These are phyloP conservation scores for Falco columbarius DNA, from an alignment of 2,797 vertebrate genomes.

Conservation along the genomic window DNA sequence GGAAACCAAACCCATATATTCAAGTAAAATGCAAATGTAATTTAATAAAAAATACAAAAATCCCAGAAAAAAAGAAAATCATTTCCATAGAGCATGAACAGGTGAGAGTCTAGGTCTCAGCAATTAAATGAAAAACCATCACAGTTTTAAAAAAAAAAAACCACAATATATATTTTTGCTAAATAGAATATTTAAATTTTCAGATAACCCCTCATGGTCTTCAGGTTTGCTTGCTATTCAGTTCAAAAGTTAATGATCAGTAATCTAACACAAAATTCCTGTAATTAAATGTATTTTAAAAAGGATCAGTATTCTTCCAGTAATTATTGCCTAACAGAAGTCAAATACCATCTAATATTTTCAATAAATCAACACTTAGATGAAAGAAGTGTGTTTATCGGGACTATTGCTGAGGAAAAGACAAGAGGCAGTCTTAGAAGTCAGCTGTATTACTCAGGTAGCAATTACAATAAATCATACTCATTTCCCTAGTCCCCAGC, in stretches of 20 bases:
- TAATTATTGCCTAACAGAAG: neutral
- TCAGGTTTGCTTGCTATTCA: neutral
- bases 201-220: neutral
- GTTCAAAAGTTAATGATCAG: neutral
- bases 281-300: neutral
- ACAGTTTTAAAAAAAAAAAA: neutral
- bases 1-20: neutral
- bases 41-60: neutral
- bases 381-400: neutral
- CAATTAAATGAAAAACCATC: neutral
- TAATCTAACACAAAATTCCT: neutral
- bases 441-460: neutral
- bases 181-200: neutral
- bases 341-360: neutral
- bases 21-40: neutral
- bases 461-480: neutral
- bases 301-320: neutral
- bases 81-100: neutral
- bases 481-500: neutral
- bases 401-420: neutral
- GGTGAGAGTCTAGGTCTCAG: neutral
- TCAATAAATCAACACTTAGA: neutral
- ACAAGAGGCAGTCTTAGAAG: neutral
- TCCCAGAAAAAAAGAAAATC: rapidly evolving
- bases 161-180: neutral